Conservation (phyloP, 2,888 invertebrate genomes). For the Archaeoteleia sp. region DNA sequence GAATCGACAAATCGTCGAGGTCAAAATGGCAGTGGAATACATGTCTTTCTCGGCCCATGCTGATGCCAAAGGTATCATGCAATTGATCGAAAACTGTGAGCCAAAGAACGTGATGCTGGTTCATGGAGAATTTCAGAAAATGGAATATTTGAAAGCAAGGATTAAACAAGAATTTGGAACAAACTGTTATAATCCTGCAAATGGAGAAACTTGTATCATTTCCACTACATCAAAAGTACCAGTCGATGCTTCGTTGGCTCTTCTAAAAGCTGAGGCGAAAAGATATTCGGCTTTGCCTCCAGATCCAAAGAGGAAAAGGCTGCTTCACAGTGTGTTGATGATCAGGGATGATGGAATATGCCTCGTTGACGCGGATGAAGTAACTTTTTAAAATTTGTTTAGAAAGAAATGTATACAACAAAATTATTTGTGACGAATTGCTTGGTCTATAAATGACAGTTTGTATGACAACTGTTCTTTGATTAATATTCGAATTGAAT, state of each 20-base stretch:
- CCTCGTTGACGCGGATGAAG: slow-evolving; percentile 91
- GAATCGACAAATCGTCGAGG: slow-evolving; percentile 95
- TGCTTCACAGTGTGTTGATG: slow-evolving; percentile 92
- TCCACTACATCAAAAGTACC: slow-evolving; percentile 91
- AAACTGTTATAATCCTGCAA: slow-evolving; percentile 96
- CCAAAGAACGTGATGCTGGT: slow-evolving; percentile 97
- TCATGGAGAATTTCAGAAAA: slow-evolving; percentile 98
- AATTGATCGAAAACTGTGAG: slow-evolving; percentile 97
- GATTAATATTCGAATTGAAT: too few relatives aligned
- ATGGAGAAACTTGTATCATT: slow-evolving; percentile 96
- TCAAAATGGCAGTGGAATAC: slow-evolving; percentile 97
- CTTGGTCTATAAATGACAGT: too few relatives aligned
- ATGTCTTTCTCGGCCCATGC: slow-evolving; percentile 99
- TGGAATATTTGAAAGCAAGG: slow-evolving; percentile 97
- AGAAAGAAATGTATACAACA: slow-evolving; percentile 7
- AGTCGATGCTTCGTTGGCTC: slow-evolving; percentile 89
- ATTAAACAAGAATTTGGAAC: slow-evolving; percentile 94
- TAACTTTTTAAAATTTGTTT: too few relatives aligned
- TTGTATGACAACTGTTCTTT: too few relatives aligned
- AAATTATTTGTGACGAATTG: not conserved
- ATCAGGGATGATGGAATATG: slow-evolving; percentile 91
- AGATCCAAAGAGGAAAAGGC: slow-evolving; percentile 90
- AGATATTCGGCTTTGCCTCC: slow-evolving; percentile 88
- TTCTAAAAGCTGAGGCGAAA: slow-evolving; percentile 88
- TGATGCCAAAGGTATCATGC: slow-evolving; percentile 99